Base-by-base conservation (phyloP, 2,888 invertebrate genomes). In the Pterostichus niger region DNA sequence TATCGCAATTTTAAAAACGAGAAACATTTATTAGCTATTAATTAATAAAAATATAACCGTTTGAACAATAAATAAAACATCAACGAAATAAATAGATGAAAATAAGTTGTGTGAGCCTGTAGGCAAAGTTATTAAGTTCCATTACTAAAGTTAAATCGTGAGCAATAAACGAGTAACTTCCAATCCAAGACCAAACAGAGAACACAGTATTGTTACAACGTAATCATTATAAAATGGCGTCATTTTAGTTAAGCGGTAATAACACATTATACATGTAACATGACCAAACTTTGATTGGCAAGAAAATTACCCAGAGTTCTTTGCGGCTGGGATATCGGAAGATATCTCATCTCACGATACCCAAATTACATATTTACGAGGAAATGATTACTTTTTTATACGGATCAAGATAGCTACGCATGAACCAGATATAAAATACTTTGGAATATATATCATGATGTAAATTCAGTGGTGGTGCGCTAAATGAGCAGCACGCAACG, bases 341-440 rank as follows among this genome's bases (percentile, higher is more conserved):
- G 73, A 82, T 82, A 82, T 82, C 82, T 82, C 73, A 82, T 82
- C 82, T 82, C 82, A 82, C 82, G 82, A 82, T 82, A 82, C 59
- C 82, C 82, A 82, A 82, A 82, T 82, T 82, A 82, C 75, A 73
- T 52, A 75, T 75, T 73, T 75, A 82, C 59, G 59, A 82, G 82
- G 82, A 82, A 82, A 82, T 82, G 54, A 75, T 82, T 82, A 82
- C 77, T 81, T 81, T 81, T 81, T 81, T 81, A 68, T 81, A 81
- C 68, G 71, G 56, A 82, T 82, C 82, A 75, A 82, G 82, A 82
- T 82, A 82, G 46, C 46, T 24, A 24, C 31, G 75, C 82, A 82
- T 82, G 82, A 75, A 75, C 82, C 59, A 82, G 73, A 71, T 81
- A 81, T 44, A 71, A 52, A 40, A 81, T 71, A 71, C 40, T 71